A percentile compares a stretch with the other conserved stretches of the same genome.
These are phyloP conservation scores for Geothlypis trichas DNA, from an alignment of 2,113 vertebrate genomes.

Conservation along the genomic window DNA sequence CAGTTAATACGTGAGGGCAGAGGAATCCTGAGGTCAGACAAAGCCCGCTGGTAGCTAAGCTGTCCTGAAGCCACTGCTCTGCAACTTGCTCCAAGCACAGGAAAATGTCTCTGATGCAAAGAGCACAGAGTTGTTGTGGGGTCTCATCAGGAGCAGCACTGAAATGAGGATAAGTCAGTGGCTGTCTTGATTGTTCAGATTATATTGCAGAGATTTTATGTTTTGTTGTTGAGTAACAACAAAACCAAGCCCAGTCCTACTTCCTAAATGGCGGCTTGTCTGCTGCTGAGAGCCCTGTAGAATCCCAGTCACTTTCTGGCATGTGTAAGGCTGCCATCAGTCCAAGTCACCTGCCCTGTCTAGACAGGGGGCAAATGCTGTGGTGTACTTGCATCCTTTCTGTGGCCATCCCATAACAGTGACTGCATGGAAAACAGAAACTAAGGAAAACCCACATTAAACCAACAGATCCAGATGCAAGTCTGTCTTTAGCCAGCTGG, in stretches of 20 bases:
- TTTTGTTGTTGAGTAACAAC: background rate
- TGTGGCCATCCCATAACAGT: rapidly evolving
- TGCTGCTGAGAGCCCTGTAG: background rate
- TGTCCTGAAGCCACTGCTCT: background rate
- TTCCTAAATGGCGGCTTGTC: background rate
- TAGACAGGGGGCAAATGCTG: background rate
- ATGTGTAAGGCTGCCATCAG: background rate
- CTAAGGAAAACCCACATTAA: background rate
- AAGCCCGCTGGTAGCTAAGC: background rate
- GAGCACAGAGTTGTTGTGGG: background rate
- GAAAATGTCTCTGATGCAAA: background rate
- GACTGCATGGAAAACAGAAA: background rate
- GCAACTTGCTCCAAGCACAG: background rate
- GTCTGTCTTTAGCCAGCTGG: background rate
- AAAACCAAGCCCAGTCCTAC: background rate
- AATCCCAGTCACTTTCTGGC: background rate
- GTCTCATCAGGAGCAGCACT: background rate
- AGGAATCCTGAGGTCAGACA: background rate
- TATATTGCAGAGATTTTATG: background rate
- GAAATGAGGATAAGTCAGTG: background rate
- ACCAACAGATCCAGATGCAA: background rate
- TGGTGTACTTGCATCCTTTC: background rate
- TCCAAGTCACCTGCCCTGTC: background rate
- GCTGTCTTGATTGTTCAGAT: background rate
- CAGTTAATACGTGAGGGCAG: background rate